Base-by-base conservation (phyloP, 2,888 invertebrate genomes). In the Eurytoma adleriae region DNA sequence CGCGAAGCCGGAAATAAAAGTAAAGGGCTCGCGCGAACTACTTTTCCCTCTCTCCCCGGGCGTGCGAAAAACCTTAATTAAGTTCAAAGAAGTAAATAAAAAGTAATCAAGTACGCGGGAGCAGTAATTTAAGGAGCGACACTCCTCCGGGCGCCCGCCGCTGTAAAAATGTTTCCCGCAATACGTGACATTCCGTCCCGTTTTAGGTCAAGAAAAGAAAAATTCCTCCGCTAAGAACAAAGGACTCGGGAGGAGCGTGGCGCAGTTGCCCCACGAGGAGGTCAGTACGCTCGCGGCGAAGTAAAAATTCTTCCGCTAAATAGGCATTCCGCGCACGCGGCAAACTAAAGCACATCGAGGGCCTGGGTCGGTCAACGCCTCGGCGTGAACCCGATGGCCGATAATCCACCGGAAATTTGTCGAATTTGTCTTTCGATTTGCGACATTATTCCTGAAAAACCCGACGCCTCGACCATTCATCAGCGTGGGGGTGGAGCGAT, bases 191-290 rank as follows among this genome's bases (percentile, higher is more conserved):
- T 74, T 74, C 74, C 74, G 14, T 5, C 48, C 24, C 40, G 64
- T 75, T 79, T 79, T 66, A 59, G 75, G 71, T 75, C 67, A 70
- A 71, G 69, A 66, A 54, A 50, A 59, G 79, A 70, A 70, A 69
- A 69, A 75, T 75, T 75, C 79, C 62, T 52, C 52, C n/a, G 4
- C 48, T 59, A 59, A 71, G 54, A 24, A 69, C 64, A 40, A 30
- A 48, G 64, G 24, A 24, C 24, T 24, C 24, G 24, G 24, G 12
- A 62, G 64, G 18, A 12, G 48, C 40, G 30, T 10, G 10, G 10
- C 40, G 10, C 10, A 10, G 10, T 10, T 10, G 0, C 10, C 10
- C 10, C 10, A n/a, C 40, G 40, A 10, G 40, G 40, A 40, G 40
- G 1, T 1, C 40, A 1, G 40, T 10, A 1, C 40, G 10, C 40